Evolutionary conservation across 2,888 invertebrate species (phyloP).

Genomic region (Rotaria macrura): DNA sequence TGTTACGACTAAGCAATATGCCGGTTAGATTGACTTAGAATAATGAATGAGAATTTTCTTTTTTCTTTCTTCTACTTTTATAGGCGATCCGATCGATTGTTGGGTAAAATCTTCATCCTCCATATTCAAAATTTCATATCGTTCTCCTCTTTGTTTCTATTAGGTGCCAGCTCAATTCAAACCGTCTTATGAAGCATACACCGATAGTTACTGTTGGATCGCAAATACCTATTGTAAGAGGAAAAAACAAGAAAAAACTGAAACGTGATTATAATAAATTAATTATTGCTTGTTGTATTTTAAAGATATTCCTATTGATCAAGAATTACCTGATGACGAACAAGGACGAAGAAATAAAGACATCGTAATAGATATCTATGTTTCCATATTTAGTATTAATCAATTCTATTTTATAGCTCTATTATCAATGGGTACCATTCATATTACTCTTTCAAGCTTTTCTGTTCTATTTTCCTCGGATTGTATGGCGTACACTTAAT

Average conservation of each 20-base stretch:
- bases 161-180: slow-evolving; percentile 32
- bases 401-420: not conserved
- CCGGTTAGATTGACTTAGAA: not conserved
- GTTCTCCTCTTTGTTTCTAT: not conserved
- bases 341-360: not conserved
- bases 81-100: slow-evolving; percentile 19
- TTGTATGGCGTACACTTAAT: slow-evolving; percentile 33
- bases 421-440: slow-evolving; percentile 34
- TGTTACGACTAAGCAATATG: slow-evolving; percentile 30
- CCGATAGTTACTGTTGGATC: slow-evolving; percentile 32
- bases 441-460: slow-evolving; percentile 34
- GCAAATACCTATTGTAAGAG: slow-evolving; percentile 20
- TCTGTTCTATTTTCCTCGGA: slow-evolving; percentile 30
- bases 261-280: not conserved
- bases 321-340: slow-evolving; percentile 27
- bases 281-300: not conserved
- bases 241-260: not conserved
- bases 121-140: not conserved
- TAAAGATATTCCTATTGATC: slow-evolving; percentile 28
- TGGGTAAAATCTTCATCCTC: not conserved
- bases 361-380: not conserved
- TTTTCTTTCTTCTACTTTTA: not conserved
- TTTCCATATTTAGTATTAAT: not conserved
- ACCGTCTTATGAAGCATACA: slow-evolving; percentile 27
- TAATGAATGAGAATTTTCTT: too few relatives aligned